Conservation (phyloP, 2,888 invertebrate genomes). For the Drosophila infuscata region DNA sequence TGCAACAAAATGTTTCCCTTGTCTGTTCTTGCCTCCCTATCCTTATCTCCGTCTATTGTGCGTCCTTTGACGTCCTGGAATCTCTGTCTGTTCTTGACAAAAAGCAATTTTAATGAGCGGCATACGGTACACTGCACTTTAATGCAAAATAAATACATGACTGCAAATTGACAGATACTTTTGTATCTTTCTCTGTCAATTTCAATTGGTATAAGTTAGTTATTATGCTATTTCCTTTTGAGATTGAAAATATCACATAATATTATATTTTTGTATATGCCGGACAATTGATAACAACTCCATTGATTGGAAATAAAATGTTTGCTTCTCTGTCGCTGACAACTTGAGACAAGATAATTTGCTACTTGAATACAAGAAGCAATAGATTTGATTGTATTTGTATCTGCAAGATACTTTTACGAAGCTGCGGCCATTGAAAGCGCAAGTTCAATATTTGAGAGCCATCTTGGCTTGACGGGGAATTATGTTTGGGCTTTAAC, state of each 20-base stretch:
- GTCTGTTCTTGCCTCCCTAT: conserved; percentile 16
- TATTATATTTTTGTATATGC: conserved; percentile 39
- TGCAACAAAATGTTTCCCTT: conserved; percentile 45
- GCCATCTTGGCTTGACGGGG: conserved; percentile 27
- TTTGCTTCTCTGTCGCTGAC: conserved; percentile 63
- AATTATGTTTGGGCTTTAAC: conserved; percentile 15
- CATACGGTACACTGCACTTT: conserved; percentile 73
- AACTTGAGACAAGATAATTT: conserved; percentile 80
- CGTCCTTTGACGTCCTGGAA: not conserved
- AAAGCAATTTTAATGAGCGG: conserved; percentile 75
- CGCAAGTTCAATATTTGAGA: conserved; percentile 27
- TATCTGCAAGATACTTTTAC: conserved; percentile 47
- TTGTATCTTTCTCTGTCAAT: conserved; percentile 53
- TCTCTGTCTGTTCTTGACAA: conserved; percentile 49
- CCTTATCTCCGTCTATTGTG: conserved; percentile 13
- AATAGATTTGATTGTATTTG: conserved; percentile 34
- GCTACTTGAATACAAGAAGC: conserved; percentile 65
- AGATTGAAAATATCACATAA: conserved; percentile 37
- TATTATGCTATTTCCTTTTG: conserved; percentile 46
- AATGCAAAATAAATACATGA: conserved; percentile 75
- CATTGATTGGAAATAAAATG: conserved; percentile 49
- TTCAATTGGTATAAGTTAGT: conserved; percentile 36
- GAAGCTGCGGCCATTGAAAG: conserved; percentile 14
- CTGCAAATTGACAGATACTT: conserved; percentile 55
- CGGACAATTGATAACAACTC: conserved; percentile 41